phyloP scores from a whole-genome alignment of 2,888 invertebrate genomes.

The Parelbella ahira region DNA sequence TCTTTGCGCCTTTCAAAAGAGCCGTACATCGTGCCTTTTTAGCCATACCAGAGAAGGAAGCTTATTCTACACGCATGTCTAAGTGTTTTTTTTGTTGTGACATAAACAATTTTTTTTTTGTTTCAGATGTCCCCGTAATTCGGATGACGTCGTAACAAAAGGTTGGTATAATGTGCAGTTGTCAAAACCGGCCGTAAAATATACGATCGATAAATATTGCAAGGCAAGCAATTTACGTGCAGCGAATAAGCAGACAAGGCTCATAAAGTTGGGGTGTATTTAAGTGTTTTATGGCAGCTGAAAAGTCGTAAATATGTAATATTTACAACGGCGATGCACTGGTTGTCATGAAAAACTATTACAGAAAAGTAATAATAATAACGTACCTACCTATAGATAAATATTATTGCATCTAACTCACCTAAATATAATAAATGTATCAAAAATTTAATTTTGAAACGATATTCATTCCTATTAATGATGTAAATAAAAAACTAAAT shows the following conservation, averaged over 20 bases:
- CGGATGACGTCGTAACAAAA: conserved; percentile 35
- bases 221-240: conserved; percentile 27
- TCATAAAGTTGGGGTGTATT: conserved; percentile 20
- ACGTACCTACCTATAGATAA: too few relatives aligned
- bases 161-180: conserved; percentile 30
- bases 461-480: too few relatives aligned
- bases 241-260: conserved; percentile 26
- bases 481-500: too few relatives aligned
- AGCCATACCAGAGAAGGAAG: too few relatives aligned
- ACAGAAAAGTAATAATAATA: too few relatives aligned
- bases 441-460: too few relatives aligned
- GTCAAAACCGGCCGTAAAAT: conserved; percentile 24
- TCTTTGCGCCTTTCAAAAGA: too few relatives aligned
- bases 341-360: conserved; percentile 26
- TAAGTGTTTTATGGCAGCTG: conserved; percentile 21
- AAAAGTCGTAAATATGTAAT: conserved; percentile 12
- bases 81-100: too few relatives aligned
- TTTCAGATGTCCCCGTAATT: conserved; percentile 33
- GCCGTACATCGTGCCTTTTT: too few relatives aligned
- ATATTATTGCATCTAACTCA: too few relatives aligned
- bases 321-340: conserved; percentile 2
- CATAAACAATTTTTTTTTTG: conserved; percentile 25
- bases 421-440: too few relatives aligned
- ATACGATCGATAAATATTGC: conserved; percentile 28
- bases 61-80: too few relatives aligned